A percentile compares a stretch with the other conserved stretches of the same genome.
These are phyloP conservation scores for Tetraodon nigroviridis DNA, from an alignment of 2,113 vertebrate species.

Conservation along the genomic window DNA sequence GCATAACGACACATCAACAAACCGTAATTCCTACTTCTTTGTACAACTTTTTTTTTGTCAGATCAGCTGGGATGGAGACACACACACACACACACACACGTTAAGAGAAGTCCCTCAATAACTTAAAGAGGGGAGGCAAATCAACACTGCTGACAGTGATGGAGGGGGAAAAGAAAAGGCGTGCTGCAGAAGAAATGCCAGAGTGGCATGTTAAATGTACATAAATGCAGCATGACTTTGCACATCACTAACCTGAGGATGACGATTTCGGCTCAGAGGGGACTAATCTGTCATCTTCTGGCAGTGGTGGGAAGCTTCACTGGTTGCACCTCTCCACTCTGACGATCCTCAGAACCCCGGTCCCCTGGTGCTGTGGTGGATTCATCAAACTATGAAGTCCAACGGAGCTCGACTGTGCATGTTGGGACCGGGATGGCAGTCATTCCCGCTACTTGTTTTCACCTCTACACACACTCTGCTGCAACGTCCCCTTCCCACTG, in stretches of 20 bases:
- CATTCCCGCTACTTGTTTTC: slow-evolving; percentile 38
- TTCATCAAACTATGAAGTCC: slow-evolving; percentile 2
- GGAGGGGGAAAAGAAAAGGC: slow-evolving; percentile 12
- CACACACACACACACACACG: neutral
- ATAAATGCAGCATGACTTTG: slow-evolving; percentile 48
- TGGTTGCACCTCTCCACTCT: slow-evolving; percentile 55
- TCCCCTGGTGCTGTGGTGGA: slow-evolving; percentile 30
- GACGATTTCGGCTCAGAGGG: slow-evolving; percentile 48
- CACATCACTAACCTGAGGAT: slow-evolving; percentile 56
- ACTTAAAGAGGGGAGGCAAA: neutral
- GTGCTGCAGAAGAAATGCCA: slow-evolving; percentile 11
- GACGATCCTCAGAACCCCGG: slow-evolving; percentile 59
- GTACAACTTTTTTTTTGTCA: neutral
- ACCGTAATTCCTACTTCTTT: neutral
- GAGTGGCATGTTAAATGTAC: slow-evolving; percentile 14
- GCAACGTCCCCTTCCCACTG: slow-evolving; percentile 38
- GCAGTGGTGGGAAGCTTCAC: slow-evolving; percentile 35
- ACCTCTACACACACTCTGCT: slow-evolving; percentile 36
- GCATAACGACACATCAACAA: slow-evolving; percentile 44
- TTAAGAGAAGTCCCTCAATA: no score
- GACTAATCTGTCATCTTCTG: slow-evolving; percentile 57
- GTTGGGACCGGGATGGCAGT: slow-evolving; percentile 32
- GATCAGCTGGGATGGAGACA: slow-evolving; percentile 8
- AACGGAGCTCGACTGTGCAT: slow-evolving; percentile 38
- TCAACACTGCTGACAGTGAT: neutral